phyloP scores from a whole-genome alignment of 2,113 vertebrate genomes.

The Cariama cristata region DNA sequence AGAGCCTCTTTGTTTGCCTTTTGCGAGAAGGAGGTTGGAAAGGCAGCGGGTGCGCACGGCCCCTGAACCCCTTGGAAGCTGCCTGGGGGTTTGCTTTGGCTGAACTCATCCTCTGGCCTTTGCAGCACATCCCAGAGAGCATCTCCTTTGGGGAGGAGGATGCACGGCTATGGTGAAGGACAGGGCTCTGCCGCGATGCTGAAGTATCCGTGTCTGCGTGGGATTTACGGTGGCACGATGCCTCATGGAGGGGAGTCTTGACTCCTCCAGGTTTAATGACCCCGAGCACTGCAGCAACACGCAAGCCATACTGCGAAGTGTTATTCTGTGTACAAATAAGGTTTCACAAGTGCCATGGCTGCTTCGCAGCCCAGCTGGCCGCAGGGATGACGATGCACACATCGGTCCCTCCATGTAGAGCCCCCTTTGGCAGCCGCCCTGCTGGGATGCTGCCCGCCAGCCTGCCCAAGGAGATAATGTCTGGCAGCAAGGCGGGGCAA shows the following conservation, averaged over 20 bases:
- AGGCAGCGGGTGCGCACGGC: not conserved
- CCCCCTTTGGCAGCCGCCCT: not conserved
- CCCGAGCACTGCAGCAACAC: accelerated
- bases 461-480: not conserved
- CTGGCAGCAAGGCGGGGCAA: not conserved
- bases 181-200: not conserved
- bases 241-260: accelerated
- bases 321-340: not conserved
- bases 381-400: accelerated
- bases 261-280: not conserved
- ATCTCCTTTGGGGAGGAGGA: accelerated
- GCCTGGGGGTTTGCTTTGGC: not conserved
- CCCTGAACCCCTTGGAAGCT: not conserved
- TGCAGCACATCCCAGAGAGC: not conserved
- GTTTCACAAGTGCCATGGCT: accelerated
- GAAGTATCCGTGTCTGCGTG: accelerated
- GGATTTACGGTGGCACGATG: accelerated
- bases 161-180: accelerated
- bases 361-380: accelerated
- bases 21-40: not conserved
- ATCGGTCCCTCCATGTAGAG: accelerated
- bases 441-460: not conserved
- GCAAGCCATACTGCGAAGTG: accelerated
- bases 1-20: conserved; percentile 24
- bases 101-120: not conserved